Percentiles rank a stretch among this genome's conserved stretches.
These are phyloP conservation scores for Lucilia sericata DNA, from an alignment of 1,140 invertebrate genomes.

Conservation along the genomic window DNA sequence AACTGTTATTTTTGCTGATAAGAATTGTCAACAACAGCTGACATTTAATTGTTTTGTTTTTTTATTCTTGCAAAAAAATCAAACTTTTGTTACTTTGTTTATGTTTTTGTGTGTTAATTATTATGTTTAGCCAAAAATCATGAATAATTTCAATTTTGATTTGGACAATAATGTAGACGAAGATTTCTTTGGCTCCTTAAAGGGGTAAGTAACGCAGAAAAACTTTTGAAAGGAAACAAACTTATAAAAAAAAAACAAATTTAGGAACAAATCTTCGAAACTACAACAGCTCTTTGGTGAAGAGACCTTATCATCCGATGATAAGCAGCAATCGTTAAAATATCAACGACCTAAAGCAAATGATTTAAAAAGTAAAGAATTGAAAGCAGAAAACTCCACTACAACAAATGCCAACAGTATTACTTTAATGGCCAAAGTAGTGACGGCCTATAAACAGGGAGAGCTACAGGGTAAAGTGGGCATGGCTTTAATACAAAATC, in stretches of 20 bases:
- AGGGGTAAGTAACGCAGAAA: constrained; percentile 25
- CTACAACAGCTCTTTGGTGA: constrained; percentile 40
- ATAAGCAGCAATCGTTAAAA: constrained; percentile 41
- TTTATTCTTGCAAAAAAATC: neutral
- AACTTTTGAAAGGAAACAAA: neutral
- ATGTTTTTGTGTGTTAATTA: neutral
- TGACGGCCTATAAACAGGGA: constrained; percentile 48
- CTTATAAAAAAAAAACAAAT: neutral
- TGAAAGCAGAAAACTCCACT: neutral
- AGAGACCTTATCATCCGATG: neutral
- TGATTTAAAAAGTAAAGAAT: neutral
- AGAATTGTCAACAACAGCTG: constrained; percentile 11
- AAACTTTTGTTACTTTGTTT: neutral
- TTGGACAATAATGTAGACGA: constrained; percentile 36
- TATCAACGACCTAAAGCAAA: constrained; percentile 42
- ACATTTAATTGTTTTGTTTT: neutral
- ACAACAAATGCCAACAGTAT: constrained; percentile 4
- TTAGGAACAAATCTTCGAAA: constrained; percentile 37
- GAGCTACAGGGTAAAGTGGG: constrained; percentile 53
- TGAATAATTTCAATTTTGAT: constrained; percentile 44
- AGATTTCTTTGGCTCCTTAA: constrained; percentile 44
- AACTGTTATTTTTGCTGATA: neutral
- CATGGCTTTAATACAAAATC: constrained; percentile 53
- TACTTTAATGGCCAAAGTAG: constrained; percentile 56
- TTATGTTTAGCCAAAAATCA: neutral